Evolutionary conservation across 2,113 vertebrate genomes (phyloP).

Genomic region (Plectropomus leopardus): DNA sequence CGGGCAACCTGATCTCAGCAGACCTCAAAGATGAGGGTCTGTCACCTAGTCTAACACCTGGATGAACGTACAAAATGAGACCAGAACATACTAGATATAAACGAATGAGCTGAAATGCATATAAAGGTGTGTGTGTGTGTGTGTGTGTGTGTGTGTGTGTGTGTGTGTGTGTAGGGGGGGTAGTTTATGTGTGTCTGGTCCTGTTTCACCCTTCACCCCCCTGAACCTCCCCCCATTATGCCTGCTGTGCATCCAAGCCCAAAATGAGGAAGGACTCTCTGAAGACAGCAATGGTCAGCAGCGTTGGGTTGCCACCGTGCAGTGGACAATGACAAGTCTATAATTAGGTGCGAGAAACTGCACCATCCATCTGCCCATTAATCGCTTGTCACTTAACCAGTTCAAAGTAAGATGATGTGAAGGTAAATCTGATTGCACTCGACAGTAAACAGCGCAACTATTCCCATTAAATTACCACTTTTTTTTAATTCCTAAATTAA

Average conservation of each 20-base stretch:
- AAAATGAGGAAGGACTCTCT: slow-evolving; percentile 45
- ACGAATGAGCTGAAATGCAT: not conserved
- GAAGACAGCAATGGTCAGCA: slow-evolving; percentile 34
- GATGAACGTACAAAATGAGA: slow-evolving; percentile 16
- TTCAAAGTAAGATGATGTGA: not conserved
- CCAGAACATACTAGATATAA: not conserved
- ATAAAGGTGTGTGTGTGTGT: too few relatives aligned
- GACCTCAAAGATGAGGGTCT: not conserved
- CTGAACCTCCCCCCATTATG: slow-evolving; percentile 8
- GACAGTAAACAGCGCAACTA: not conserved
- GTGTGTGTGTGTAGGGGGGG: too few relatives aligned
- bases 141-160: too few relatives aligned
- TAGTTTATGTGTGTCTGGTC: slow-evolving; percentile 6
- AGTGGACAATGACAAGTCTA: slow-evolving; percentile 27
- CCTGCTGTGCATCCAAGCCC: slow-evolving; percentile 29
- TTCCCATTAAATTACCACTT: not conserved
- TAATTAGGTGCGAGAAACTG: slow-evolving; percentile 27
- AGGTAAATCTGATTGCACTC: not conserved
- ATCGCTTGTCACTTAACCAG: not conserved
- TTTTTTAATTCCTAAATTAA: not conserved
- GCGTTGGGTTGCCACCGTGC: not conserved
- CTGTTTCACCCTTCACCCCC: slow-evolving; percentile 11
- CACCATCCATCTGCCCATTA: slow-evolving; percentile 1
- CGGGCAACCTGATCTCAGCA: not conserved
- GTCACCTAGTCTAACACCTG: not conserved